A percentile compares a stretch with the other conserved stretches of the same genome.
Conservation (phyloP, 2,797 vertebrate species). For the Knipowitschia caucasica region DNA sequence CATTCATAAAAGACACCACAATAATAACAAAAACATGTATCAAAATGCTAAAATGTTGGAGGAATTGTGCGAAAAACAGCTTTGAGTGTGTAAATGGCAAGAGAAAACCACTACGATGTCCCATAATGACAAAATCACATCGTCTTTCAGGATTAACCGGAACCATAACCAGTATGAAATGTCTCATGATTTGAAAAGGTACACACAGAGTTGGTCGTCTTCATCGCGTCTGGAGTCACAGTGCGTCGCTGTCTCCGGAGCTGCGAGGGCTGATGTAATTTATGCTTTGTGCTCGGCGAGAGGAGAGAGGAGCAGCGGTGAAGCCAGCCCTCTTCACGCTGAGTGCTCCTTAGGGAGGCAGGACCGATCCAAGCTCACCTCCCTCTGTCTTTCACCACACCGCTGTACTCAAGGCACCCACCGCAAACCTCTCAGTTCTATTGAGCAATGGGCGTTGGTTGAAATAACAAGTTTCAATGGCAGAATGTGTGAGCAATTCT, state of each 20-base stretch:
- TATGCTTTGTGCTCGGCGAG: conserved; percentile 61
- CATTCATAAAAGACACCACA: too few species aligned
- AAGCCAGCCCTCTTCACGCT: conserved; percentile 58
- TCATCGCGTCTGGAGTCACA: conserved; percentile 26
- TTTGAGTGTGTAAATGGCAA: too few species aligned
- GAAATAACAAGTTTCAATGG: conserved; percentile 5
- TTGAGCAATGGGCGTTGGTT: conserved; percentile 23
- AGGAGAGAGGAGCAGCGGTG: conserved; percentile 50
- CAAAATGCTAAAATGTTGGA: too few species aligned
- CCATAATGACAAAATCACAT: too few species aligned
- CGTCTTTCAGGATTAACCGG: too few species aligned
- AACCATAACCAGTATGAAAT: too few species aligned
- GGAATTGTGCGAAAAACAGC: too few species aligned
- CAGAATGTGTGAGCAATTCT: neutral
- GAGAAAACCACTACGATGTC: too few species aligned
- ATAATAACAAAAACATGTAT: too few species aligned
- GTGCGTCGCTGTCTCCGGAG: conserved; percentile 39
- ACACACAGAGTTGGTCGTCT: conserved; percentile 36
- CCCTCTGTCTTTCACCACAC: conserved; percentile 16
- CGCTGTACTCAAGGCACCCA: conserved; percentile 22
- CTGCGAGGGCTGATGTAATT: conserved; percentile 70
- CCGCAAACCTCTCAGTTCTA: conserved; percentile 14
- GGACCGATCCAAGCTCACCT: conserved; percentile 28
- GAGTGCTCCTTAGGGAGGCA: conserved; percentile 65
- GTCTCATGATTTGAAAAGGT: too few species aligned